Conservation (phyloP, 2,113 vertebrate genomes). For the Neotragus pygmaeus region DNA sequence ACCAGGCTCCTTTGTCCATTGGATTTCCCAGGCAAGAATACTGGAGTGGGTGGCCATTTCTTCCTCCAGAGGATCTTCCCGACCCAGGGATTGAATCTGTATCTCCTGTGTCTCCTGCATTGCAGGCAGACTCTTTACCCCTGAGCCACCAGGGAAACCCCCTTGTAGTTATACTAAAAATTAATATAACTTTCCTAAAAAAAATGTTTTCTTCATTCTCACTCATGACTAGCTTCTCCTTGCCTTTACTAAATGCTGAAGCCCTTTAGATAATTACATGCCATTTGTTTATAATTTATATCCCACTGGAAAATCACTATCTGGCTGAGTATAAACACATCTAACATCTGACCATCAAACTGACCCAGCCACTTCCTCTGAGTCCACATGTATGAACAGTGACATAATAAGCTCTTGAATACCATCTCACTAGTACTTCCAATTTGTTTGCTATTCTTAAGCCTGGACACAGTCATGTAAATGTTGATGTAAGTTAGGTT, state of each 20-base stretch:
- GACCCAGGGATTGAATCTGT: neutral
- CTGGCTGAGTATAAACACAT: neutral
- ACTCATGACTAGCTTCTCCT: neutral
- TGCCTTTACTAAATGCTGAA: neutral
- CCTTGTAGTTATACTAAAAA: neutral
- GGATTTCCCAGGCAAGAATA: neutral
- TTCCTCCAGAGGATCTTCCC: neutral
- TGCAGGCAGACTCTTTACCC: neutral
- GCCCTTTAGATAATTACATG: neutral
- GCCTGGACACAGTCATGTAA: neutral
- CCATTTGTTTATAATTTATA: neutral
- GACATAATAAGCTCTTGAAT: neutral
- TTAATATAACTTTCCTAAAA: neutral
- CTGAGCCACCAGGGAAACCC: neutral
- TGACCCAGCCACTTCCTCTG: neutral
- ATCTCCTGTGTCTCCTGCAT: neutral
- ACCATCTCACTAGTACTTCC: neutral
- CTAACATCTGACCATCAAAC: neutral
- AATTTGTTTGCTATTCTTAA: slow-evolving; percentile 12
- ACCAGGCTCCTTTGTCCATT: neutral
- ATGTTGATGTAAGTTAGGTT: slow-evolving; percentile 40
- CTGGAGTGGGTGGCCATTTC: neutral
- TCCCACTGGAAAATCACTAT: neutral
- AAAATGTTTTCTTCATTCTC: neutral
- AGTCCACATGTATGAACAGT: neutral